phyloP scores from a whole-genome alignment of 2,113 vertebrate species.

The Pterocles gutturalis region DNA sequence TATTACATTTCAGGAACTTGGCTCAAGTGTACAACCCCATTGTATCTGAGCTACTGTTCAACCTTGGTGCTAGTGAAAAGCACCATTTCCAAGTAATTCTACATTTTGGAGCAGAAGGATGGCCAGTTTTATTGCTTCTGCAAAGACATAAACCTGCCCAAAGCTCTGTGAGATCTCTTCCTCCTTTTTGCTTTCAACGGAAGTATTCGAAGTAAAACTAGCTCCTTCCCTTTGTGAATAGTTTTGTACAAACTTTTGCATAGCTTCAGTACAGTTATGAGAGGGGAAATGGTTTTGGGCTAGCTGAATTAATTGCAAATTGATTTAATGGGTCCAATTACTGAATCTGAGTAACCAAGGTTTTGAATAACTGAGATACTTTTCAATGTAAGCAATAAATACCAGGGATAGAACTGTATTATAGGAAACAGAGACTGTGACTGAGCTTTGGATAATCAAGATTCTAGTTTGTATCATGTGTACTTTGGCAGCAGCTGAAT shows the following conservation, averaged over 20 bases:
- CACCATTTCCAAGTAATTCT: neutral
- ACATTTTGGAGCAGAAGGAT: neutral
- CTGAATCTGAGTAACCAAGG: neutral
- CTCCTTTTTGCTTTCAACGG: neutral
- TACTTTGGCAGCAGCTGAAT: slow-evolving; percentile 62
- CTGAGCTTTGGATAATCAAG: slow-evolving; percentile 51
- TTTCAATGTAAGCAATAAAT: slow-evolving; percentile 60
- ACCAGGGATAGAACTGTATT: slow-evolving; percentile 49
- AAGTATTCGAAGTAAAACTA: neutral
- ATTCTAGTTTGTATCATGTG: slow-evolving; percentile 55
- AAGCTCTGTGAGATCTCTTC: neutral
- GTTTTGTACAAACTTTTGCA: neutral
- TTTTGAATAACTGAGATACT: slow-evolving; percentile 58
- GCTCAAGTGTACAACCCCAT: neutral
- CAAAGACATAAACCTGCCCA: neutral
- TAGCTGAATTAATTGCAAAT: slow-evolving; percentile 9
- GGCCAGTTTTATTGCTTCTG: neutral
- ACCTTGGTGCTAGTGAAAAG: neutral
- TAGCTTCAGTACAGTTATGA: neutral
- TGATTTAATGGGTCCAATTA: neutral
- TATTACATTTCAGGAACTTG: neutral
- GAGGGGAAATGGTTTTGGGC: neutral
- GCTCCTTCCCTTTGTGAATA: neutral
- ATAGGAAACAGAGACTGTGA: slow-evolving; percentile 33
- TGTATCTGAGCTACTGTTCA: neutral